A percentile compares a stretch with the other conserved stretches of the same genome.
phyloP scores from a whole-genome alignment of 2,888 invertebrate genomes.

The Yponomeuta sedellus region DNA sequence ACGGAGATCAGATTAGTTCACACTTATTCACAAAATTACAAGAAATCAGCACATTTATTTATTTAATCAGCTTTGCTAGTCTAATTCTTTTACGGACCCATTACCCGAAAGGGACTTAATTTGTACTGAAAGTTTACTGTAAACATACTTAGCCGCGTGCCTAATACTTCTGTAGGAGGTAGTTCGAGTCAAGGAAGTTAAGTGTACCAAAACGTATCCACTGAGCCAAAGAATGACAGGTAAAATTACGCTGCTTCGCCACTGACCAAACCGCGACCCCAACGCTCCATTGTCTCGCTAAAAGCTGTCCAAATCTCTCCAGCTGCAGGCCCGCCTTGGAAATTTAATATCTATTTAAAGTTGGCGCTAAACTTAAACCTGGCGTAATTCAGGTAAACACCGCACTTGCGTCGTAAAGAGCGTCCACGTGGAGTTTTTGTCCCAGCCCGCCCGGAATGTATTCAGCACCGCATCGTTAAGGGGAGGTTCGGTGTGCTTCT shows the following conservation, averaged over 20 bases:
- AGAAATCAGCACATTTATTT: too few species aligned
- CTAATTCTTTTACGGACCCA: too few species aligned
- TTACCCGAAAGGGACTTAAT: too few species aligned
- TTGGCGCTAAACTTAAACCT: slow-evolving; percentile 50
- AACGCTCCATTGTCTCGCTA: slow-evolving; percentile 3
- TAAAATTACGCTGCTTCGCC: not conserved
- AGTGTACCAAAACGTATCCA: not conserved
- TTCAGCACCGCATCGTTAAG: slow-evolving; percentile 63
- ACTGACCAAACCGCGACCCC: not conserved
- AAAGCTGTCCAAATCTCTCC: slow-evolving; percentile 8
- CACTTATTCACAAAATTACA: too few species aligned
- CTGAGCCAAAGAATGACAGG: not conserved
- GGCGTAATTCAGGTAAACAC: slow-evolving; percentile 57
- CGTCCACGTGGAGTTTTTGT: slow-evolving; percentile 69
- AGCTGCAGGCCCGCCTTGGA: slow-evolving; percentile 16
- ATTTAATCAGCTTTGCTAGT: too few species aligned
- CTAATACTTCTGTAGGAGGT: too few species aligned
- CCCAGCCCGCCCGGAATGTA: slow-evolving; percentile 21
- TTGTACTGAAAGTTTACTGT: too few species aligned
- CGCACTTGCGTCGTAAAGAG: slow-evolving; percentile 55
- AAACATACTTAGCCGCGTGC: too few species aligned
- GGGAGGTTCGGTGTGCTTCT: slow-evolving; percentile 26
- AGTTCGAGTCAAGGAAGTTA: not conserved
- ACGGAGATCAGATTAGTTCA: too few species aligned
- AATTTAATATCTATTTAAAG: slow-evolving; percentile 53